A percentile compares a stretch with the other conserved stretches of the same genome.
Conservation (phyloP, 2,888 invertebrate genomes). For the Pseudanteris insignis region DNA sequence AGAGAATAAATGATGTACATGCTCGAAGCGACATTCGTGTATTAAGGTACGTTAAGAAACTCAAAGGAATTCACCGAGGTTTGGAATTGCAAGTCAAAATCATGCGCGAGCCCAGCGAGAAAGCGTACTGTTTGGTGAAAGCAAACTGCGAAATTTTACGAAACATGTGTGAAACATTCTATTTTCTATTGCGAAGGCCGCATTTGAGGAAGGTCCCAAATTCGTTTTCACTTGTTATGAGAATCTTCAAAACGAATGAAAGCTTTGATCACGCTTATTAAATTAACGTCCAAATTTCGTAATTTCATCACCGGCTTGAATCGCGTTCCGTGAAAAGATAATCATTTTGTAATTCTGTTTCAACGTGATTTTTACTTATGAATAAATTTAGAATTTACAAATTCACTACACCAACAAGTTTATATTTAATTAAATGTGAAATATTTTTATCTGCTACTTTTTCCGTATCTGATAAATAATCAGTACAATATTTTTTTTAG, state of each 20-base stretch:
- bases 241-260: background rate
- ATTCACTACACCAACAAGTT: too few relatives aligned
- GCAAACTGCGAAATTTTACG: too few relatives aligned
- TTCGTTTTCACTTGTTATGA: background rate
- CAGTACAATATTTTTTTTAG: too few relatives aligned
- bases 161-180: too few relatives aligned
- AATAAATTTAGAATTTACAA: too few relatives aligned
- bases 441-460: too few relatives aligned
- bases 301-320: too few relatives aligned
- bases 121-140: constrained; percentile 66
- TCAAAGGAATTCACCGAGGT: constrained; percentile 77
- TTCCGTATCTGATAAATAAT: too few relatives aligned
- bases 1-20: constrained; percentile 72
- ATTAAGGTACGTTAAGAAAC: constrained; percentile 76
- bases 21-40: constrained; percentile 78
- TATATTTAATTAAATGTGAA: too few relatives aligned
- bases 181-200: background rate
- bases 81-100: constrained; percentile 67
- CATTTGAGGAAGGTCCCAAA: background rate
- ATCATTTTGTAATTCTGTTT: background rate
- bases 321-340: background rate
- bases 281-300: too few relatives aligned
- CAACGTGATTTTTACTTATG: too few relatives aligned
- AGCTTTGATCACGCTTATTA: background rate
- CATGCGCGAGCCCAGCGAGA: constrained; percentile 70